Base-by-base conservation (phyloP, 2,113 vertebrate species). In the Phylloscopus trochiloides region DNA sequence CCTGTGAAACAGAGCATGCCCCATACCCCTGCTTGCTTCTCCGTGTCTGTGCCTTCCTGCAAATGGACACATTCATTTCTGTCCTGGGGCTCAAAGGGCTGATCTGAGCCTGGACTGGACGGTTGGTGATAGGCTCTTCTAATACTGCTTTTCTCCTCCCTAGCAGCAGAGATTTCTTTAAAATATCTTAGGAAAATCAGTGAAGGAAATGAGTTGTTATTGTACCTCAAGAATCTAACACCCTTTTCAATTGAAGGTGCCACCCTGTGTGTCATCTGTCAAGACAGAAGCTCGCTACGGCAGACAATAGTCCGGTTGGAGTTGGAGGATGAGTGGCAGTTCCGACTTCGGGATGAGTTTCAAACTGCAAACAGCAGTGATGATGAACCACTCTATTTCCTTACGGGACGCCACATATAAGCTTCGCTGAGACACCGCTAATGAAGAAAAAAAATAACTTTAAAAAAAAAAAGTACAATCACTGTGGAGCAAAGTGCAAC, bases 321-420 rank as follows among this genome's bases (percentile, higher is more conserved):
- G 97, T 74, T 99, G 95, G 99, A 99, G 96, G 99, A 99, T 3
- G 99, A 99, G 97, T 99, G 99, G 99, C 99, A 99, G 97, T 99
- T 99, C 97, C 98, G 99, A 5, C 98, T 99, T 47, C 98, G 99
- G 54, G 99, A 99, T 31, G 99, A 99, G 96, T 99, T 99, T 91
- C 99, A 99, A 93, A 99, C 99, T 6, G 99, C 99, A 20, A 99
- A 99, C 97, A 99, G 99, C n/a, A 99, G 98, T 2, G 99, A 99
- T 8, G 99, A 99, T 96, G 98, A 98, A 47, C 99, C 99, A 4
- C 99, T 99, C 81, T 99, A 99, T 97, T 99, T 99, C 90, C 98
- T 99, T 31, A 99, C 99, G 0, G 99, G 99, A 43, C 99, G 99
- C 82, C 99, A 99, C 9, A 98, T 99, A 85, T 99, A 97, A 99